Percentiles rank a stretch among this genome's conserved stretches.
These are phyloP conservation scores for Lagocephalus sceleratus DNA, from an alignment of 2,797 vertebrate species.

Conservation along the genomic window DNA sequence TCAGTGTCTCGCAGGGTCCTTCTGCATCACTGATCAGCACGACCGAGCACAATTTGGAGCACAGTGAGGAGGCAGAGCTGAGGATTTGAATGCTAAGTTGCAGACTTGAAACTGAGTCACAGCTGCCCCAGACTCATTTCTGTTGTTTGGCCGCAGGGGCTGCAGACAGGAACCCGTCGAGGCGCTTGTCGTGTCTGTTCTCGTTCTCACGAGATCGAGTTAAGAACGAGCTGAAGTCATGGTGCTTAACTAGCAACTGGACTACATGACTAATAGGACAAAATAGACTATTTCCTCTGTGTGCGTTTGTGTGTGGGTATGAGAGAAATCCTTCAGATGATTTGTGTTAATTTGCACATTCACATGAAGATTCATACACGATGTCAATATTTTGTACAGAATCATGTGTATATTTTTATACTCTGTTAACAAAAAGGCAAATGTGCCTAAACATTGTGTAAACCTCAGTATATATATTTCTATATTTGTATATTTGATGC, in stretches of 20 bases:
- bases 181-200: slow-evolving; percentile 17
- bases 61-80: slow-evolving; percentile 88
- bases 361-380: slow-evolving; percentile 68
- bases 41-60: slow-evolving; percentile 86
- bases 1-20: slow-evolving; percentile 92
- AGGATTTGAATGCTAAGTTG: slow-evolving; percentile 73
- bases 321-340: slow-evolving; percentile 55
- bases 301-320: slow-evolving; percentile 14
- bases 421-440: slow-evolving; percentile 68
- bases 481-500: slow-evolving; percentile 81
- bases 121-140: slow-evolving; percentile 44
- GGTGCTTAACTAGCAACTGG: slow-evolving; percentile 48
- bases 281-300: slow-evolving; percentile 55
- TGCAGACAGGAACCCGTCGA: slow-evolving; percentile 41
- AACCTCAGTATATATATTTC: slow-evolving; percentile 72
- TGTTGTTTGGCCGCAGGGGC: slow-evolving; percentile 55
- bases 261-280: slow-evolving; percentile 48
- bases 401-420: slow-evolving; percentile 82
- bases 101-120: slow-evolving; percentile 29
- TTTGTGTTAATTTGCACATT: slow-evolving; percentile 79
- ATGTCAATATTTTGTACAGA: slow-evolving; percentile 80
- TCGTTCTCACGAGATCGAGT: slow-evolving; percentile 18
- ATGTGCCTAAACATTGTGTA: slow-evolving; percentile 67
- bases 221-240: slow-evolving; percentile 50
- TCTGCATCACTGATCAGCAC: slow-evolving; percentile 90